Base-by-base conservation (phyloP, 2,113 vertebrate species). In the Lycaon pictus region DNA sequence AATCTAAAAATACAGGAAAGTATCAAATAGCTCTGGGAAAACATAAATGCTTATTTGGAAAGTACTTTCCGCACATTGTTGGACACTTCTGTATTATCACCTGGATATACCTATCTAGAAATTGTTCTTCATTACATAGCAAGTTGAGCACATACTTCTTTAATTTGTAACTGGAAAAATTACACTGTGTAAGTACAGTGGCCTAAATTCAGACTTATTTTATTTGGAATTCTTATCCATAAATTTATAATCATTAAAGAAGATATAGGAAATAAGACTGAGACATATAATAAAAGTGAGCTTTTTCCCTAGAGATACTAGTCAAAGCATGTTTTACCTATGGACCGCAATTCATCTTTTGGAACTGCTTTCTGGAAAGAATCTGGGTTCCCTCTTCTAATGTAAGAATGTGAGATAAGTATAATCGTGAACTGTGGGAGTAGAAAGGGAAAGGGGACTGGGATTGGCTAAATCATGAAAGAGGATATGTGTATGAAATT, bases 1-100 rank as follows among this genome's bases (percentile, higher is more conserved):
- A 63, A 96, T 97, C 77, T n/a, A 72, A 88, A 97, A 76, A 62
- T 93, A 23, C 12, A 93, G 84, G 79, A 91, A 97, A 79, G 58
- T 97, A 20, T 48, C 76, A 85, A 0, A 65, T 90, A 95, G 15
- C 0, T 1, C 29, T 96, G 84, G 63, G 83, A 97, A 88, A 97
- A 92, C 16, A 35, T 1, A 60, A 93, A 53, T 79, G 9, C 19
- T 92, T 98, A n/a, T 53, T 55, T 63, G 92, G 89, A 22, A 63
- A 95, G 82, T 12, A 74, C 80, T 92, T 93, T 98, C 93, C 12
- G 37, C 11, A 17, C 55, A 43, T 90, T 67, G 56, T 91, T 90
- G 90, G 11, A 11, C 43, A 71, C 53, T 90, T 10, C 17, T 55
- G 48, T 96, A 82, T 88, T 89, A 37, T 76, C 37, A 87, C 65